Evolutionary conservation across 2,888 invertebrate genomes (phyloP).

Genomic region (Polyploca ridens): DNA sequence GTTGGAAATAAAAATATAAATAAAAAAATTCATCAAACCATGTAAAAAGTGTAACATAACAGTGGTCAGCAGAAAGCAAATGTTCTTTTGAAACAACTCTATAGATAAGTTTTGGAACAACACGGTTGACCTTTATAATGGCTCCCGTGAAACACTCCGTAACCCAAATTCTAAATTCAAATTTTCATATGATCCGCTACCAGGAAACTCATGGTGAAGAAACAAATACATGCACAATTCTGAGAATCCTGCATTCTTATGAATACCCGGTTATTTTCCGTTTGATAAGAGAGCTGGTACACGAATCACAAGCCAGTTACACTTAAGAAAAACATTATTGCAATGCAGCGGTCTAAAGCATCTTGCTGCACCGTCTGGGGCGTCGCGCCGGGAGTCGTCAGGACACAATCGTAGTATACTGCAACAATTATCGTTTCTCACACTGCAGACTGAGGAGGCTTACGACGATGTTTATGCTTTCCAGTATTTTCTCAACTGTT

Average conservation of each 20-base stretch:
- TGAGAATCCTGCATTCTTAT: background rate
- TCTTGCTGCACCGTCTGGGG: conserved; percentile 43
- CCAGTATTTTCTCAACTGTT: background rate
- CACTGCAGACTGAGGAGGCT: background rate
- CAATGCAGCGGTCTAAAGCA: conserved; percentile 49
- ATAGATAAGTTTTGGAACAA: background rate
- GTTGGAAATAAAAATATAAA: too few species aligned
- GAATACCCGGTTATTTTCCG: conserved; percentile 23
- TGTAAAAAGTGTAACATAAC: too few species aligned
- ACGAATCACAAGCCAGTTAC: conserved; percentile 50
- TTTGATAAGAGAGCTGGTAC: conserved; percentile 35
- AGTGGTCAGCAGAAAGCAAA: too few species aligned
- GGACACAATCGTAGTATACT: conserved; percentile 41
- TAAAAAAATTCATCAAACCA: too few species aligned
- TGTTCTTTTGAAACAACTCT: too few species aligned
- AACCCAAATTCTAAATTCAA: background rate
- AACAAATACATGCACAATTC: background rate
- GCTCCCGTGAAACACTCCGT: background rate
- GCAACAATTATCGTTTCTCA: conserved; percentile 11
- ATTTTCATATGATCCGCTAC: background rate
- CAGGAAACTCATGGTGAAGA: background rate
- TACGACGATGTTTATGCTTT: background rate
- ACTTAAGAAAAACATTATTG: conserved; percentile 68
- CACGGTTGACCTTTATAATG: background rate
- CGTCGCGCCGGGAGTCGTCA: conserved; percentile 37